Base-by-base conservation (phyloP, 2,888 invertebrate species). In the Axea sp. region DNA sequence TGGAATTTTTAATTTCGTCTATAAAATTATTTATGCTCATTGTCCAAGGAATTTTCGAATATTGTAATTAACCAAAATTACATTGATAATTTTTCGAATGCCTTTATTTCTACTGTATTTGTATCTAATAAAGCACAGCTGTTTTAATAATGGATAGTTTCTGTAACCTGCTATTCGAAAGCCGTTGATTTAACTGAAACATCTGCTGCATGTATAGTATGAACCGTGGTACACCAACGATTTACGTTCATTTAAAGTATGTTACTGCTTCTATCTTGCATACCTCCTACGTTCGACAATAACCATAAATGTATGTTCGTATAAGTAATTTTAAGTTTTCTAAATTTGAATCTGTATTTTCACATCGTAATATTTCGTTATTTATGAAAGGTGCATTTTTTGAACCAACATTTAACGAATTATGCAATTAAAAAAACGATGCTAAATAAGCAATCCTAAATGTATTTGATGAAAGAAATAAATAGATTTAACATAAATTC, bases 151-250 rank as follows among this genome's bases (percentile, higher is more conserved):
- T 55, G 60, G 65, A 76, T 75, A 76, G 74, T 76, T 75, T 51
- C 65, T 51, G 69, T 43, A 59, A 51, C 30, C 53, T 41, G 12
- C 51, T 30, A 68, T 74, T 74, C 59, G 74, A 72, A 72, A 68
- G 73, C 55, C 68, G 82, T 83, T 84, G 83, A 84, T 84, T 84
- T 84, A 83, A 83, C 80, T 78, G 81, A 76, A 84, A 83, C 84
- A 84, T 84, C 83, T 84, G 84, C 82, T 72, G 79, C 82, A 76
- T 76, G 78, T 76, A 80, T 78, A 79, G 76, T 74, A 77, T 80
- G 78, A 78, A 73, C 68, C 51, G 51, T 49, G 37, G 73, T 68
- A 37, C 15, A 71, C 55, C 69, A 62, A 55, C 60, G 62, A 53
- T 71, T 71, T 71, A 64, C 71, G 45, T 47, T 47, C 30, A 71